These are phyloP conservation scores for Pseudanteris insignis DNA, from an alignment of 2,888 invertebrate species.

Conservation along the genomic window DNA sequence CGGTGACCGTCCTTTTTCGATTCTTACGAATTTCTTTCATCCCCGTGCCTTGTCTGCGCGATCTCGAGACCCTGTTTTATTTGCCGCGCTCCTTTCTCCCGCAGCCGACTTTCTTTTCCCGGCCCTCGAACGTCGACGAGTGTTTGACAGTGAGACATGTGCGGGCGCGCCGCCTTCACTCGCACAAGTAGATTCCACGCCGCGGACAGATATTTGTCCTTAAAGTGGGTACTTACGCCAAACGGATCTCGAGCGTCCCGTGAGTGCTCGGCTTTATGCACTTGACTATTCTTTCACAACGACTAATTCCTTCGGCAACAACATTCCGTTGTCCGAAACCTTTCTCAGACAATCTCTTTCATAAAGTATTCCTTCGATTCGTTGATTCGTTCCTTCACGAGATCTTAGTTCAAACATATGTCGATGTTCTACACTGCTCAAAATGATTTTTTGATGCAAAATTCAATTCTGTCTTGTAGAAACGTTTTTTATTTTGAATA, in stretches of 20 bases:
- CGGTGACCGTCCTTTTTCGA: conserved; percentile 29
- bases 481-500: no score
- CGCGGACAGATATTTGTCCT: conserved; percentile 41
- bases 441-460: no score
- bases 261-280: conserved; percentile 39
- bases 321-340: conserved; percentile 2
- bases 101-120: conserved; percentile 37
- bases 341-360: no score
- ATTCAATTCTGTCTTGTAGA: no score
- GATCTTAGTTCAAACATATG: no score
- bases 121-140: conserved; percentile 30
- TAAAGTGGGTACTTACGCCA: conserved; percentile 41
- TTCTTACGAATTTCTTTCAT: conserved; percentile 40
- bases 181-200: conserved; percentile 37
- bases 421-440: no score
- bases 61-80: conserved; percentile 42
- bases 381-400: no score
- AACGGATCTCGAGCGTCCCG: conserved; percentile 41
- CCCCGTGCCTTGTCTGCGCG: conserved; percentile 25
- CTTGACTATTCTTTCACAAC: conserved; percentile 40
- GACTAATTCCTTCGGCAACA: conserved; percentile 26
- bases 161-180: conserved; percentile 23
- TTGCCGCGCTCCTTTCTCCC: conserved; percentile 39
- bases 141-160: conserved; percentile 43
- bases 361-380: no score